These are phyloP conservation scores for Festucalex cinctus DNA, from an alignment of 2,113 vertebrate genomes.

Conservation along the genomic window DNA sequence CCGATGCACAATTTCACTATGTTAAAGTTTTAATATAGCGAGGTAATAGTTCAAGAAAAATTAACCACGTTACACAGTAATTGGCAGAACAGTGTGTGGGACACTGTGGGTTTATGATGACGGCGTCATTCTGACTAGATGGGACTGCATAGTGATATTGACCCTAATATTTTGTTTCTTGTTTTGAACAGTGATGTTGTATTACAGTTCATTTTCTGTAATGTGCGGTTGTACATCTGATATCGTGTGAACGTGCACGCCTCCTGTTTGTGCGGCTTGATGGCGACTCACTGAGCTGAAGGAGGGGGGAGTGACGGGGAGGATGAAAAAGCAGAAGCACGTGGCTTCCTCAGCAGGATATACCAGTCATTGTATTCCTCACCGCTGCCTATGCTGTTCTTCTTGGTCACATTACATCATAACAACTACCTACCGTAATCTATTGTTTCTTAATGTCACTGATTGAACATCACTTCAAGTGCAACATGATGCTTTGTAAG, in stretches of 20 bases:
- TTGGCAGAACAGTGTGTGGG: too few species aligned
- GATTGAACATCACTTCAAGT: background rate
- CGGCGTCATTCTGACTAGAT: too few species aligned
- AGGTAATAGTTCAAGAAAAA: too few species aligned
- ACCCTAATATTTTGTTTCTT: too few species aligned
- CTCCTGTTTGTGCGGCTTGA: constrained; percentile 16
- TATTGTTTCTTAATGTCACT: background rate
- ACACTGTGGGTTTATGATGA: too few species aligned
- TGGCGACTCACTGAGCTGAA: constrained; percentile 30
- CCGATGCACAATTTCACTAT: too few species aligned
- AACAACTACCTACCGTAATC: background rate
- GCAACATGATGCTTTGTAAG: background rate
- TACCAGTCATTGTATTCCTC: constrained; percentile 42
- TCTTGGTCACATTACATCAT: background rate
- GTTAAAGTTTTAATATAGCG: too few species aligned
- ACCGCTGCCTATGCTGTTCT: background rate
- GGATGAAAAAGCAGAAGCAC: constrained; percentile 49
- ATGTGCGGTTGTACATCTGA: background rate
- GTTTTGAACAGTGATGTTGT: too few species aligned
- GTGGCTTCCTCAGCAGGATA: constrained; percentile 32
- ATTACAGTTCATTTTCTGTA: background rate
- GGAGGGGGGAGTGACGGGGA: constrained; percentile 50
- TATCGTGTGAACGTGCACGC: background rate
- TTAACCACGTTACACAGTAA: too few species aligned
- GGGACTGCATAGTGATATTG: too few species aligned